Evolutionary conservation across 2,888 invertebrate genomes (phyloP).

Genomic region (Crematogaster levior): DNA sequence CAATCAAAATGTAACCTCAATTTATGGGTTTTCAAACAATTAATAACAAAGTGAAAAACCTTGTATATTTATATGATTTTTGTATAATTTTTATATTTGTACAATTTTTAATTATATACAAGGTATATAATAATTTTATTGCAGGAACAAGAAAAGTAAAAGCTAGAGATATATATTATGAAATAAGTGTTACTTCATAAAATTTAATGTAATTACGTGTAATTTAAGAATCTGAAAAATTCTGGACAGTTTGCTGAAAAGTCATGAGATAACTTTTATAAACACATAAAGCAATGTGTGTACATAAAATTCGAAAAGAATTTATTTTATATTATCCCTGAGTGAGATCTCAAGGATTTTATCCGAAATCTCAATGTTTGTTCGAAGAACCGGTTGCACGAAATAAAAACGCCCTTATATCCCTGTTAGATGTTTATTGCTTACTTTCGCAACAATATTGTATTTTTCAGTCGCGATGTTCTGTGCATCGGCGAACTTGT

Average conservation of each 20-base stretch:
- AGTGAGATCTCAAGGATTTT: not conserved
- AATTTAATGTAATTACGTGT: not conserved
- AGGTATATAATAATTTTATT: too few species aligned
- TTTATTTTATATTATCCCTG: not conserved
- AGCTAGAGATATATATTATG: not conserved
- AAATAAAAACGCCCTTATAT: not conserved
- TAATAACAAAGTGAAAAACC: not conserved
- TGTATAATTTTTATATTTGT: too few species aligned
- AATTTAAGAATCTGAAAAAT: not conserved
- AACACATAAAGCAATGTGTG: not conserved
- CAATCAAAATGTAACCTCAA: not conserved
- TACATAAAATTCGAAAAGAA: too few species aligned
- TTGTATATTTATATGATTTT: too few species aligned
- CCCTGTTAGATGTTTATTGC: not conserved
- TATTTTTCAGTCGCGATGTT: slow-evolving; percentile 77
- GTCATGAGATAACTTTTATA: not conserved
- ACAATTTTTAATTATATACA: too few species aligned
- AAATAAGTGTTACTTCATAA: not conserved
- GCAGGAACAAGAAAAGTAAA: not conserved
- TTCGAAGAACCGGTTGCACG: not conserved
- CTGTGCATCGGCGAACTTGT: slow-evolving; percentile 76
- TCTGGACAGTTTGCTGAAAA: not conserved
- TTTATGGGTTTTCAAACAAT: not conserved
- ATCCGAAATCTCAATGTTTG: not conserved
- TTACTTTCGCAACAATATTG: slow-evolving; percentile 79